phyloP scores from a whole-genome alignment of 92 coral and sea anemone genomes.

The Palythoa grandiflora region DNA sequence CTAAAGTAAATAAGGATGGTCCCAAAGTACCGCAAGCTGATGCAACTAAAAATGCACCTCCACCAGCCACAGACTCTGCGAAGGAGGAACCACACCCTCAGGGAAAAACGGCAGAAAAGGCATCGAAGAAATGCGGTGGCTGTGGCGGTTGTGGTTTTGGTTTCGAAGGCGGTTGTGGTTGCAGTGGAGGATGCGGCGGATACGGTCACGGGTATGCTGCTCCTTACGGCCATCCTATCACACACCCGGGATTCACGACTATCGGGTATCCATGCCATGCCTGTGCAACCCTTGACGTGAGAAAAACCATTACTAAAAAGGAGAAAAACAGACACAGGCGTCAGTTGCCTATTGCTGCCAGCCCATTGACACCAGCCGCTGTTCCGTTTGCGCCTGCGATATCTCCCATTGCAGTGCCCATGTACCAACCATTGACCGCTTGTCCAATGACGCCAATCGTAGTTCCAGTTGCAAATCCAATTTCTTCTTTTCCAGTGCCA shows the following conservation, averaged over 20 bases:
- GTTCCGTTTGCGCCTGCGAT: conserved; percentile 23
- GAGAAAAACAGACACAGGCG: conserved; percentile 73
- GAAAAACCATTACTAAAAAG: conserved; percentile 79
- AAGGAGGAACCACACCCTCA: conserved; percentile 2
- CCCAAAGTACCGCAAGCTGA: background rate
- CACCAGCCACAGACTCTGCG: background rate
- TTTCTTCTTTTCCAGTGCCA: no score
- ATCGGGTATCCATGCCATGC: conserved; percentile 99
- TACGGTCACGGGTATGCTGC: conserved; percentile 88
- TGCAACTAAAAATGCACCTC: background rate
- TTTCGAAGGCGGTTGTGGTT: background rate
- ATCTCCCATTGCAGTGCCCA: background rate
- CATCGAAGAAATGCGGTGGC: conserved; percentile 39
- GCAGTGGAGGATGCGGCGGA: background rate
- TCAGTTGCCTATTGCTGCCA: conserved; percentile 59
- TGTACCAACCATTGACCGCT: conserved; percentile 19
- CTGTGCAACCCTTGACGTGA: conserved; percentile 92
- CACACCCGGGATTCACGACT: conserved; percentile 98
- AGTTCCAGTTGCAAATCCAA: conserved; percentile 1
- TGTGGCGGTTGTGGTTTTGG: conserved; percentile 3
- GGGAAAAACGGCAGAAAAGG: conserved; percentile 18
- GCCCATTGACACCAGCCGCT: conserved; percentile 29
- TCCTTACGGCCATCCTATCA: conserved; percentile 97
- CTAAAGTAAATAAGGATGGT: conserved; percentile 67
- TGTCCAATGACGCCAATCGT: conserved; percentile 19